Base-by-base conservation (phyloP, 2,113 vertebrate genomes). In the Mormyrus lacerda region DNA sequence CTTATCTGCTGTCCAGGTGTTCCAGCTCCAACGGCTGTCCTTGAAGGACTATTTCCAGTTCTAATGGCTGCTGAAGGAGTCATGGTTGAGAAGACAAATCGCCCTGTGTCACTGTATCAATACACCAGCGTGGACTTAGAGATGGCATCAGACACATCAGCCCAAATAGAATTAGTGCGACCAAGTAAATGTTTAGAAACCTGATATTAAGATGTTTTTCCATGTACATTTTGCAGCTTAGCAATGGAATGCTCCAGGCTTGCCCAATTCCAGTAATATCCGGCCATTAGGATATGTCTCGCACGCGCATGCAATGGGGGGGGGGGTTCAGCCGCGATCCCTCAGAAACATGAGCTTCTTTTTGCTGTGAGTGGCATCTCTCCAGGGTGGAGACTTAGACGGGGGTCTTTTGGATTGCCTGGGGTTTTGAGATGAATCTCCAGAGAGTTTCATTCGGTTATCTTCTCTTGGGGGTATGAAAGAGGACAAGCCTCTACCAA, bases 261-360 rank as follows among this genome's bases (percentile, higher is more conserved):
- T 47, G 45, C 42, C 44, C 82, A 89, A 31, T 65, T 21, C 5
- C 45, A 47, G 45, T 88, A 90, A 90, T 90, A 85, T 90, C 87
- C 45, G 50, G 48, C 50, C 15, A n/a, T 82, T 79, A 90, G 51
- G 58, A 79, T 65, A 58, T 42, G 61, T 87, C 89, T 87, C 45
- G 6, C 65, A 88, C 7, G 13, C 47, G 48, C 79, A 79, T 69
- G 42, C 45, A 19, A 58, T 58, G 42, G 35, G 82, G 47, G 51
- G 79, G n/a, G 47, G 51, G 79, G n/a, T 50, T 50, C 50, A 85
- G 10, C 24, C n/a, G 11, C 13, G 24, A 50, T 50, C 83, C 44
- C n/a, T 50, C 47, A 85, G 19, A 85, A 85, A 47, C 44, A 31
- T 13, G 83, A 47, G 83, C 83, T 85, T 85, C 83, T n/a, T 44